Percentiles rank a stretch among this genome's conserved stretches.
Conservation (phyloP, 2,113 vertebrate genomes). For the Mormyrus lacerda region DNA sequence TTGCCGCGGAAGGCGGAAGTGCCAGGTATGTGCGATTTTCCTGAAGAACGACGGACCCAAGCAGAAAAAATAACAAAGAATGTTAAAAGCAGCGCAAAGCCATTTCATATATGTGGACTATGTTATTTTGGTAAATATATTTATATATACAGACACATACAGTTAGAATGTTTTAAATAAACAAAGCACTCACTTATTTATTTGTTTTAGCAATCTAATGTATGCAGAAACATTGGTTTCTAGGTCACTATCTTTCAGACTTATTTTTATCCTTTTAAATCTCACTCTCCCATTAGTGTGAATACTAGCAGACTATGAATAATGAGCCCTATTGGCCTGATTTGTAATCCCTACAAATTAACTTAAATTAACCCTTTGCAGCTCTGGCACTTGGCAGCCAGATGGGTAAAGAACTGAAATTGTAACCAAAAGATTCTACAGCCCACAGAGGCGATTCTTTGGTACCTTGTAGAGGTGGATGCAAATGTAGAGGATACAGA, state of each 20-base stretch:
- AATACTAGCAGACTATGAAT: conserved; percentile 16
- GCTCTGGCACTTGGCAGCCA: background rate
- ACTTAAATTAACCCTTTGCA: background rate
- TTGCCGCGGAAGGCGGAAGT: background rate
- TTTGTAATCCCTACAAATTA: conserved; percentile 12
- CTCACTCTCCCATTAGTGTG: conserved; percentile 14
- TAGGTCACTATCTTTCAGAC: conserved; percentile 15
- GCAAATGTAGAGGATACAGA: background rate
- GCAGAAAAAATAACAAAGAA: background rate
- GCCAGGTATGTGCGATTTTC: background rate
- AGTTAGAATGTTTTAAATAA: background rate
- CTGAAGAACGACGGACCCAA: background rate
- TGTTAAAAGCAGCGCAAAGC: background rate
- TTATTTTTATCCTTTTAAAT: conserved; percentile 15
- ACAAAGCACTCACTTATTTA: background rate
- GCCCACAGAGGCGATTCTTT: background rate
- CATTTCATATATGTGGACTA: background rate
- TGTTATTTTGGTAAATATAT: background rate
- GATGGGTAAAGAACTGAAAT: background rate
- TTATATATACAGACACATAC: background rate
- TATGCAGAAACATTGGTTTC: background rate
- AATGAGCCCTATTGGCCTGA: conserved; percentile 10
- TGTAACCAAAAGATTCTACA: background rate
- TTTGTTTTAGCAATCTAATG: background rate
- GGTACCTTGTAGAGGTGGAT: background rate